These are phyloP conservation scores for Orchesellides sinensis DNA, from an alignment of 2,888 invertebrate species.

Conservation along the genomic window DNA sequence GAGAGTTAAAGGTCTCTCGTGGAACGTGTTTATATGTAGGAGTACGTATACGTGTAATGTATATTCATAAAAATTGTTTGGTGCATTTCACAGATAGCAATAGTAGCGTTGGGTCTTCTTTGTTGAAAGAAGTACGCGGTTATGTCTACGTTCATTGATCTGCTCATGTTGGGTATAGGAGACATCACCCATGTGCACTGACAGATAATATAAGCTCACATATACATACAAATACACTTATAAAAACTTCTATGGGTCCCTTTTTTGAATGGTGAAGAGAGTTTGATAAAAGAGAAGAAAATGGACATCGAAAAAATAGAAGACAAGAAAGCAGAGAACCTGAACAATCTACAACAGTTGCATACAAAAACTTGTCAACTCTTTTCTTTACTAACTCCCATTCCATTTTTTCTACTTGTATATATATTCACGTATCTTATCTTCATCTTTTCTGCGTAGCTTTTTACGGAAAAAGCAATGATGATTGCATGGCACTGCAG, in stretches of 20 bases:
- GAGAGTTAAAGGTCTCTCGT: neutral
- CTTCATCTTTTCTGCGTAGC: neutral
- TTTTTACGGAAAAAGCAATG: slow-evolving; percentile 20
- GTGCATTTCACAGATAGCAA: too few species aligned
- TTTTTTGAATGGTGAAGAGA: neutral
- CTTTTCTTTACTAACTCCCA: neutral
- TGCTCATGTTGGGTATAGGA: neutral
- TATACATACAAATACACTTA: neutral
- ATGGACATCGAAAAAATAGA: neutral
- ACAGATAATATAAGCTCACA: too few species aligned
- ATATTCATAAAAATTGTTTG: too few species aligned
- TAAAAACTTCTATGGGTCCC: neutral
- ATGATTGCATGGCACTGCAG: slow-evolving; percentile 7
- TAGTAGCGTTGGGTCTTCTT: too few species aligned
- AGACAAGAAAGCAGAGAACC: slow-evolving; percentile 17
- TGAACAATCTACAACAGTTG: slow-evolving; percentile 50
- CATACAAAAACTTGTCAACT: slow-evolving; percentile 50
- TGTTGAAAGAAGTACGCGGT: too few species aligned
- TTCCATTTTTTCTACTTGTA: slow-evolving; percentile 6
- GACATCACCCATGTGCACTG: too few species aligned
- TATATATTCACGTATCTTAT: slow-evolving; percentile 11
- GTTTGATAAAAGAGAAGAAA: slow-evolving; percentile 1
- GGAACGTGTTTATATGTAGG: too few species aligned
- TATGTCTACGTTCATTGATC: neutral
- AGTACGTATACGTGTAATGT: too few species aligned